phyloP scores from a whole-genome alignment of 2,888 invertebrate species.

The Helleia helle region DNA sequence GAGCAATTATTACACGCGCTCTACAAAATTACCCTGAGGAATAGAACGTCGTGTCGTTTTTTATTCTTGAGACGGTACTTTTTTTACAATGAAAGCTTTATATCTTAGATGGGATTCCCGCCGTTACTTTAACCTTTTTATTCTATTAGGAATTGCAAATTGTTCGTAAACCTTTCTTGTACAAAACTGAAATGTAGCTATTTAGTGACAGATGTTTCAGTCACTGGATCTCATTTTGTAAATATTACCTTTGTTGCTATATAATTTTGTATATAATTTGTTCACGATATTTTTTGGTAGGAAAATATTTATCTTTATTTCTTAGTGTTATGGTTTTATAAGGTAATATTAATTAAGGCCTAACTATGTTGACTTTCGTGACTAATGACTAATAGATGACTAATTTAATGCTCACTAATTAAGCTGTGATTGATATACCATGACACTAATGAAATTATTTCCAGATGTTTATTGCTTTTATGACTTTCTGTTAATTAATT shows the following conservation, averaged over 20 bases:
- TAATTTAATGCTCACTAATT: not conserved
- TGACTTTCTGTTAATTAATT: not conserved
- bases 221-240: not conserved
- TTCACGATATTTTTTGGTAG: too few relatives aligned
- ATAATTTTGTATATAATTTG: too few relatives aligned
- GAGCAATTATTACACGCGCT: constrained; percentile 70
- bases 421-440: constrained; percentile 4
- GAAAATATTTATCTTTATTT: too few relatives aligned
- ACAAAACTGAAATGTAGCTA: constrained; percentile 4
- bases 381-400: not conserved
- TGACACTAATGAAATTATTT: not conserved
- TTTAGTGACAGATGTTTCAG: not conserved
- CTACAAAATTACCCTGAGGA: constrained; percentile 69
- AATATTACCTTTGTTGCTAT: too few relatives aligned
- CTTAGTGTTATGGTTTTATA: too few relatives aligned
- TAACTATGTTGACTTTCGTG: not conserved
- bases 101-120: constrained; percentile 51
- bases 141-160: constrained; percentile 32
- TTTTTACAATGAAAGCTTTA: constrained; percentile 56
- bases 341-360: too few relatives aligned
- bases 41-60: constrained; percentile 57
- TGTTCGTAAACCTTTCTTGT: constrained; percentile 10
- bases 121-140: constrained; percentile 52
- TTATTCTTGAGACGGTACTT: constrained; percentile 42
- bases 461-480: constrained; percentile 2